Percentiles rank a stretch among this genome's conserved stretches.
Conservation (phyloP, 2,113 vertebrate species). For the Tachycineta bicolor region DNA sequence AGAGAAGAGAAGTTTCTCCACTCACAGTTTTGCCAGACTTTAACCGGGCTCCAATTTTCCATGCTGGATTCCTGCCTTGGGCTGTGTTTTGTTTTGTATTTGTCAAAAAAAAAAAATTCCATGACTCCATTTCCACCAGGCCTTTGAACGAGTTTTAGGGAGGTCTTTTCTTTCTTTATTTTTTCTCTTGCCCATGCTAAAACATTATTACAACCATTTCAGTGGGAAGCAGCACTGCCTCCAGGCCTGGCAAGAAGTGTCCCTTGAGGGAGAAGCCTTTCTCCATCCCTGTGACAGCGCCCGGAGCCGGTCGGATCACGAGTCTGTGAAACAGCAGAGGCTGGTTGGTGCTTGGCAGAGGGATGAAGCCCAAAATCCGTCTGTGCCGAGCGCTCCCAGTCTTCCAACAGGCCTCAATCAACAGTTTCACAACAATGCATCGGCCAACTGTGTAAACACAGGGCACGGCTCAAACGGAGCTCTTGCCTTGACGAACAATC, state of each 20-base stretch:
- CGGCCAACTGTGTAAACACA: conserved; percentile 27
- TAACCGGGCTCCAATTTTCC: conserved; percentile 45
- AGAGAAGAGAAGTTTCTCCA: conserved; percentile 33
- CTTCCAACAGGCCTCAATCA: conserved; percentile 26
- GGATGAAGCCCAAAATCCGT: neutral
- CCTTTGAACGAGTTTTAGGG: conserved; percentile 59
- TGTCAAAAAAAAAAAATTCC: conserved; percentile 55
- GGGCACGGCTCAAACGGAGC: neutral
- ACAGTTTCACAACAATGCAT: conserved; percentile 30
- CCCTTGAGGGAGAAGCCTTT: conserved; percentile 42
- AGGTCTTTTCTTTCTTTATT: conserved; percentile 41
- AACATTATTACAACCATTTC: conserved; percentile 47
- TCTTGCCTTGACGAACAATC: neutral
- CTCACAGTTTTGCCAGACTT: conserved; percentile 37
- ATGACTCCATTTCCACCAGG: conserved; percentile 51
- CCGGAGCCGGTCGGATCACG: neutral
- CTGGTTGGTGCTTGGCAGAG: conserved; percentile 20
- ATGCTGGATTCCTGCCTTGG: conserved; percentile 45
- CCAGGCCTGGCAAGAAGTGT: conserved; percentile 47
- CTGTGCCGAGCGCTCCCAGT: neutral
- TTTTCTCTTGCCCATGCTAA: conserved; percentile 27
- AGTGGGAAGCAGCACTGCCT: conserved; percentile 43
- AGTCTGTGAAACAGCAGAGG: conserved; percentile 11
- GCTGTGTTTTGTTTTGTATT: conserved; percentile 62
- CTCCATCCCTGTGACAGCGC: conserved; percentile 25